These are phyloP conservation scores for Aphyosemion australe DNA, from an alignment of 2,113 vertebrate genomes.

Conservation along the genomic window DNA sequence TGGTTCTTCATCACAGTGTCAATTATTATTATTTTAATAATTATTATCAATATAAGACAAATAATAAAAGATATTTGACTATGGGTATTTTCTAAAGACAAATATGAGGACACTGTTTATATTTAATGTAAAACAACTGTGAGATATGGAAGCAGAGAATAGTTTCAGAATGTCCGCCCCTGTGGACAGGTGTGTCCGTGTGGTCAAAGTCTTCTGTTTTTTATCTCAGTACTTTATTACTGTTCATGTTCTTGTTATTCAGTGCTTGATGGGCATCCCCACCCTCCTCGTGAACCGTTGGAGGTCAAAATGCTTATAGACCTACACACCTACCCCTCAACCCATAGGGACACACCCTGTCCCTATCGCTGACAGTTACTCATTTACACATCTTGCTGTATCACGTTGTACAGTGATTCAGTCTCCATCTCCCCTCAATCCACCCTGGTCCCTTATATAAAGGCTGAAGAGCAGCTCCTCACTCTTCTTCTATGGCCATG, in stretches of 20 bases:
- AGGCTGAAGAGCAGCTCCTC: background rate
- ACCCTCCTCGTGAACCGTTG: slow-evolving; percentile 43
- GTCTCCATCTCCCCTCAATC: slow-evolving; percentile 9
- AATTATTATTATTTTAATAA: no score
- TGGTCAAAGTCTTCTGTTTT: slow-evolving; percentile 49
- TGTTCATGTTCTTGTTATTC: slow-evolving; percentile 16
- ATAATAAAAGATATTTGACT: no score
- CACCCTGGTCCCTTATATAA: slow-evolving; percentile 44
- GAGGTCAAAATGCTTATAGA: slow-evolving; percentile 33
- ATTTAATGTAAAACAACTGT: no score
- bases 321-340: background rate
- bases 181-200: slow-evolving; percentile 1
- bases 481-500: no score
- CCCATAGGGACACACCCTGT: slow-evolving; percentile 42
- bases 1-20: no score
- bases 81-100: no score
- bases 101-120: no score
- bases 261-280: slow-evolving; percentile 43
- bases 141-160: no score
- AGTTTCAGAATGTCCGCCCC: background rate
- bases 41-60: no score
- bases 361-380: slow-evolving; percentile 58
- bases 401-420: slow-evolving; percentile 8
- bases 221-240: slow-evolving; percentile 32
- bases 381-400: slow-evolving; percentile 62